Conservation (phyloP, 1,140 invertebrate species). For the Triops longicaudatus region DNA sequence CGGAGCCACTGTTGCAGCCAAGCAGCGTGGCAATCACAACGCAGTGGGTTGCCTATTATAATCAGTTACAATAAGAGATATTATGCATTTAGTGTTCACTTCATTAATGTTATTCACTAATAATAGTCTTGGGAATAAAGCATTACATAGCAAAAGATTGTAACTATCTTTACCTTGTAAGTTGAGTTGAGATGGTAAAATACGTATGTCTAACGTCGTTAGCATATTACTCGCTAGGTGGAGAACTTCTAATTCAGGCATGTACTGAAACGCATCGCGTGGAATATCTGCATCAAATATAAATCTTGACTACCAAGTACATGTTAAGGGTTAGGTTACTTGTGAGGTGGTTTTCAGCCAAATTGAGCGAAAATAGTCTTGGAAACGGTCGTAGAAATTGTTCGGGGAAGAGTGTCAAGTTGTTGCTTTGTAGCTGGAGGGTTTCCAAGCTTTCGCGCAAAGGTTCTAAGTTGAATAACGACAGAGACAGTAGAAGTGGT, state of each 20-base stretch:
- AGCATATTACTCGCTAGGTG: conserved; percentile 38
- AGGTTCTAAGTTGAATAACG: conserved; percentile 29
- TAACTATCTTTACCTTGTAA: neutral
- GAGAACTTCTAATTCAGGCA: conserved; percentile 34
- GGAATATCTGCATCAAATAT: conserved; percentile 26
- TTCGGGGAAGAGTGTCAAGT: conserved; percentile 29
- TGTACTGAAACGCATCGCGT: conserved; percentile 30
- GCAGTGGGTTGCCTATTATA: conserved; percentile 32
- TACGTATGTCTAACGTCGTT: conserved; percentile 24
- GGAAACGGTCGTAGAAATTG: conserved; percentile 29
- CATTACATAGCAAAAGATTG: neutral
- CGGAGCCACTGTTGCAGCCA: conserved; percentile 32
- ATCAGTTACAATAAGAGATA: neutral
- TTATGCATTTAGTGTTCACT: too few relatives aligned
- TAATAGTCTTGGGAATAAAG: too few relatives aligned
- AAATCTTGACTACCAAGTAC: neutral
- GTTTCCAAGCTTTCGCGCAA: conserved; percentile 29
- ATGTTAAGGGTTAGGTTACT: conserved; percentile 1
- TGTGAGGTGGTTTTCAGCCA: conserved; percentile 23
- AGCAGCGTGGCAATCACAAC: conserved; percentile 30
- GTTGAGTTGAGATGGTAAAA: conserved; percentile 17
- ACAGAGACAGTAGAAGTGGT: conserved; percentile 20
- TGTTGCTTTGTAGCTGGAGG: conserved; percentile 29
- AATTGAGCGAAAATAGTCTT: conserved; percentile 28
- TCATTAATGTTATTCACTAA: too few relatives aligned